A percentile compares a stretch with the other conserved stretches of the same genome.
phyloP scores from a whole-genome alignment of 2,888 invertebrate species.

The Aricia artaxerxes region DNA sequence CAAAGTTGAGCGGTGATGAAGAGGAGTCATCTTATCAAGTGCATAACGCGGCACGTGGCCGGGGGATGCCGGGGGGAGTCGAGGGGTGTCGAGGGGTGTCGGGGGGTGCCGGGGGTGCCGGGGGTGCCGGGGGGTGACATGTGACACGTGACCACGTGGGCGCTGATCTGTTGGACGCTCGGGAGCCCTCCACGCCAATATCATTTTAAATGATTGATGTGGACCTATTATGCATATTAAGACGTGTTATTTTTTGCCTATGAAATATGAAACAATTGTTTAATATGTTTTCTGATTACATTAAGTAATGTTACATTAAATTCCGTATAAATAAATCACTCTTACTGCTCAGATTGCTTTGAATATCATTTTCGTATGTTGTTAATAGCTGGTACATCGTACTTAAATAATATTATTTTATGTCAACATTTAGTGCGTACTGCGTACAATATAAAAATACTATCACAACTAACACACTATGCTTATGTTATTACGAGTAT shows the following conservation, averaged over 20 bases:
- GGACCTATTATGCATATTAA: too few species aligned
- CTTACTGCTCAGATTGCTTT: too few species aligned
- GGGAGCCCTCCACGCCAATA: not conserved
- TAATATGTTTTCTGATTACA: too few species aligned
- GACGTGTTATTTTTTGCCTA: too few species aligned
- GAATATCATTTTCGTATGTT: too few species aligned
- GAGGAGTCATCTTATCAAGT: not conserved
- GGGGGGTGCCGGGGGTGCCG: not conserved
- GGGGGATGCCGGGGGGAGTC: not conserved
- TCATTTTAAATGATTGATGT: not conserved
- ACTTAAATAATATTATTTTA: too few species aligned
- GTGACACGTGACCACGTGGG: constrained; percentile 3
- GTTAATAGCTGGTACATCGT: too few species aligned
- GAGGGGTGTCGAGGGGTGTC: not conserved
- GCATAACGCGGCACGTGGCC: not conserved
- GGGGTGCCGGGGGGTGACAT: not conserved
- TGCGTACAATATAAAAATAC: not conserved
- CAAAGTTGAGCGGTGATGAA: not conserved
- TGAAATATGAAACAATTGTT: too few species aligned
- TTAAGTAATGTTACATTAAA: too few species aligned
- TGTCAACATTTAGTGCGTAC: too few species aligned
- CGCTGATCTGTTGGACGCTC: not conserved
- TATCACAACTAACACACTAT: not conserved
- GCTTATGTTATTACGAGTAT: not conserved
- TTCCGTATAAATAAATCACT: too few species aligned